phyloP scores from a whole-genome alignment of 2,888 invertebrate species.

The Hedya salicella region DNA sequence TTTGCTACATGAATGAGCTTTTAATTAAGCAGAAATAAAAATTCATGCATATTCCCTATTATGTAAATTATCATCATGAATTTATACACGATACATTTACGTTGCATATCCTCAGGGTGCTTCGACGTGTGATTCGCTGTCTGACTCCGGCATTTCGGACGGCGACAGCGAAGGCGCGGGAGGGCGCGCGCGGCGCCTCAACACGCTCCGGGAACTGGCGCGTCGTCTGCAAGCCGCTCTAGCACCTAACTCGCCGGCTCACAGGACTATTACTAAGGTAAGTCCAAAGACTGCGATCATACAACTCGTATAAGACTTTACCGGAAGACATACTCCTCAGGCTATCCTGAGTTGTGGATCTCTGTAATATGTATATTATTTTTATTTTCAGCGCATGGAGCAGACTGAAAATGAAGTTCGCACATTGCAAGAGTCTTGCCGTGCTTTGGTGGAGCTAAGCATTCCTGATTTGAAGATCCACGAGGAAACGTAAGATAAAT shows the following conservation, averaged over 20 bases:
- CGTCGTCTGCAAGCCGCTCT: constrained; percentile 88
- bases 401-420: constrained; percentile 90
- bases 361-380: background rate
- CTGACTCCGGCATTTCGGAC: constrained; percentile 92
- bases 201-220: constrained; percentile 88
- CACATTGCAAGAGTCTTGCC: constrained; percentile 88
- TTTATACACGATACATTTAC: background rate
- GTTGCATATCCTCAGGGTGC: constrained; percentile 62
- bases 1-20: too few species aligned
- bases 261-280: constrained; percentile 87
- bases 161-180: constrained; percentile 87
- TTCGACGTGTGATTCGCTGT: constrained; percentile 88
- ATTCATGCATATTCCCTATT: too few species aligned
- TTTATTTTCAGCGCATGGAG: constrained; percentile 84
- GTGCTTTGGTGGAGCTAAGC: constrained; percentile 82
- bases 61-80: too few species aligned
- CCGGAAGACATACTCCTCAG: too few species aligned
- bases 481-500: constrained; percentile 68
- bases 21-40: too few species aligned
- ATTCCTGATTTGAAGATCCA: constrained; percentile 77
- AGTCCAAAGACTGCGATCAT: background rate
- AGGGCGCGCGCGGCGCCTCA: constrained; percentile 88
- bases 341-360: background rate
- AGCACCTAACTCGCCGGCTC: constrained; percentile 87
- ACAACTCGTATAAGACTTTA: too few species aligned